Percentiles rank a stretch among this genome's conserved stretches.
Evolutionary conservation across 1,140 invertebrate species (phyloP).

Genomic region (Rhagoletis pomonella): DNA sequence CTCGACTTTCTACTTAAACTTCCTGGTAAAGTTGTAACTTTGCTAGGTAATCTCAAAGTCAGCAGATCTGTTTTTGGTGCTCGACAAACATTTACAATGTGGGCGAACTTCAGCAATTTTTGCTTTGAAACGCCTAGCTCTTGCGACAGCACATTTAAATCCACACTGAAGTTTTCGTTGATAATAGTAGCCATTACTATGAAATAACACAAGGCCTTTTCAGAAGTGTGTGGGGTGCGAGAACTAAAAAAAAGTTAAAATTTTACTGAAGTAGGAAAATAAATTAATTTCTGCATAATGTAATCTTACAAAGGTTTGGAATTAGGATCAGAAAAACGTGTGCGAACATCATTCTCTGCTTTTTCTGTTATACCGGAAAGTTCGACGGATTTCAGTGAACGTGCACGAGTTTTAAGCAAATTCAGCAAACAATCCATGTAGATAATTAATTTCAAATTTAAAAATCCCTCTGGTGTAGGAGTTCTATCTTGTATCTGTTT

Average conservation of each 20-base stretch:
- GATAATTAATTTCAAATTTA: conserved; percentile 68
- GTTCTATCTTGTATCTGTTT: conserved; percentile 59
- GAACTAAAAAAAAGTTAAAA: conserved; percentile 56
- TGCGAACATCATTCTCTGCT: conserved; percentile 69
- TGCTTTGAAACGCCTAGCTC: conserved; percentile 64
- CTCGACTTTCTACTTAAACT: conserved; percentile 65
- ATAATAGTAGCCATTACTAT: conserved; percentile 68
- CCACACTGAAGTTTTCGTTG: conserved; percentile 64
- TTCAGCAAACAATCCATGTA: conserved; percentile 69
- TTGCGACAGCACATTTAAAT: conserved; percentile 62
- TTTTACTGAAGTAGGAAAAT: not conserved
- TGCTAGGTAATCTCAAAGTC: conserved; percentile 65
- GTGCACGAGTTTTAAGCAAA: conserved; percentile 63
- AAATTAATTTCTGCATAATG: not conserved
- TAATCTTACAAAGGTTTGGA: conserved; percentile 57
- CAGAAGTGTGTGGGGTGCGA: conserved; percentile 64
- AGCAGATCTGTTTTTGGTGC: conserved; percentile 64
- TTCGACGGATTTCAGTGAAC: conserved; percentile 64
- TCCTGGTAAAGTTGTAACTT: conserved; percentile 60
- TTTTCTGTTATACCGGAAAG: conserved; percentile 69
- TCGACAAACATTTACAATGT: conserved; percentile 66
- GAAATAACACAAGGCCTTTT: conserved; percentile 71
- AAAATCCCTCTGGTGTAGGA: conserved; percentile 54
- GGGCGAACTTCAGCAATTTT: conserved; percentile 66
- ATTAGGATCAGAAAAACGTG: conserved; percentile 66